Evolutionary conservation across 2,113 vertebrate genomes (phyloP), one percentile per base, ranked within the genome.

Genomic region (Casuarius casuarius): DNA sequence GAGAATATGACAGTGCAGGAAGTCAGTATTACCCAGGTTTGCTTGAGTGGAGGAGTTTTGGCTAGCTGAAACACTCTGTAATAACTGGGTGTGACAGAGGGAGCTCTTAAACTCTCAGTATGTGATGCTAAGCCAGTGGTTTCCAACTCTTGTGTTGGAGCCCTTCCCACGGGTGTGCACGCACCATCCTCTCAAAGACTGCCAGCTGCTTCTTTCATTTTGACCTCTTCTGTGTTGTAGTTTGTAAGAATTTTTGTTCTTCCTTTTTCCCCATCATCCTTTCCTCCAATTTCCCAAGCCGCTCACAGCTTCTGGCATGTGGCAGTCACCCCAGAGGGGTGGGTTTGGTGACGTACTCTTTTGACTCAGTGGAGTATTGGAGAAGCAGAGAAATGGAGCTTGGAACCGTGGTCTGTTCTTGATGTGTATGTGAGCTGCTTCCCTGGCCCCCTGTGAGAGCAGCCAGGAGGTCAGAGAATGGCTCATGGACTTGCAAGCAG

Each of bases 321-420:
- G 26, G 25, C n/a, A 3, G 56, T 70, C 0, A 2, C 54, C 56
- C 56, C 49, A 18, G 63, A 40, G 65, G 42, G 13, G 10, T 68
- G 16, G 10, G 26, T 49, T 48, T 70, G 63, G 10, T 72, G 44
- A 15, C 23, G 29, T 20, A 1, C 70, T 38, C 26, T 9, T 70
- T 10, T 38, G 49, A 72, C n/a, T 6, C 26, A 65, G n/a, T 28
- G 31, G 22, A 11, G 54, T 70, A 3, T 7, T 28, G 35, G 22
- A 56, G 54, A 33, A 51, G 33, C 1, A n/a, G 5, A 80, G 74
- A 68, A 44, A 22, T 6, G 46, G 63, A 71, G 52, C 29, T 7
- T 44, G 40, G 54, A 15, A 9, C 35, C 0, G 1, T 22, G 63
- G 26, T 40, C 23, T 0, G 3, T 28, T 68, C 62, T 49, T 1